Percentiles rank a stretch among this genome's conserved stretches.
These are phyloP conservation scores for Nebria brevicollis DNA, from an alignment of 2,888 invertebrate genomes.

Conservation along the genomic window DNA sequence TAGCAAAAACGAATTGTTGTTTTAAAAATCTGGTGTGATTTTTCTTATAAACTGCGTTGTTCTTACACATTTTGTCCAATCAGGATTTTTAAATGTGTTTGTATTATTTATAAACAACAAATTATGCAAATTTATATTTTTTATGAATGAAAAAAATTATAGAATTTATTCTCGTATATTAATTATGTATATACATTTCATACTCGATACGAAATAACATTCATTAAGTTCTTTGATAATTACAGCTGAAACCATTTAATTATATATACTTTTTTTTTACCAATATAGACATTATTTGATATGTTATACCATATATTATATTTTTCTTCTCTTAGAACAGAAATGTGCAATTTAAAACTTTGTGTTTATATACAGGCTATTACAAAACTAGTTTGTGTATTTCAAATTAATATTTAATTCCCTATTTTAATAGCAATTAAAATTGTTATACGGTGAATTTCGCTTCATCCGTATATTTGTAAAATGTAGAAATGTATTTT, in stretches of 20 bases:
- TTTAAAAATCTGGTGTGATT: no score
- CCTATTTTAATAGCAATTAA: no score
- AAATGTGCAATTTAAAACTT: slow-evolving; percentile 2
- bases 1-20: no score
- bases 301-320: slow-evolving; percentile 46
- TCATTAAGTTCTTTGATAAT: not conserved
- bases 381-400: no score
- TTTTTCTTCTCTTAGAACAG: slow-evolving; percentile 18
- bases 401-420: no score
- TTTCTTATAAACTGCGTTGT: no score
- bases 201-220: not conserved
- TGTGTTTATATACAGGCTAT: no score
- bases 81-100: not conserved
- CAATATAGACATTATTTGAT: slow-evolving; percentile 46
- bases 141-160: not conserved
- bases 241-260: slow-evolving; percentile 42
- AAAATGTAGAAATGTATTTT: no score
- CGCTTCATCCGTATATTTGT: no score
- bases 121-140: not conserved
- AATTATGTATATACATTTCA: slow-evolving; percentile 6
- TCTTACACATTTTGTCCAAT: no score
- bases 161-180: slow-evolving; percentile 20
- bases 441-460: no score
- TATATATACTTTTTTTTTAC: slow-evolving; percentile 41
- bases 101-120: not conserved